Evolutionary conservation across 2,888 invertebrate genomes (phyloP).

Genomic region (Xanthia icteritia): DNA sequence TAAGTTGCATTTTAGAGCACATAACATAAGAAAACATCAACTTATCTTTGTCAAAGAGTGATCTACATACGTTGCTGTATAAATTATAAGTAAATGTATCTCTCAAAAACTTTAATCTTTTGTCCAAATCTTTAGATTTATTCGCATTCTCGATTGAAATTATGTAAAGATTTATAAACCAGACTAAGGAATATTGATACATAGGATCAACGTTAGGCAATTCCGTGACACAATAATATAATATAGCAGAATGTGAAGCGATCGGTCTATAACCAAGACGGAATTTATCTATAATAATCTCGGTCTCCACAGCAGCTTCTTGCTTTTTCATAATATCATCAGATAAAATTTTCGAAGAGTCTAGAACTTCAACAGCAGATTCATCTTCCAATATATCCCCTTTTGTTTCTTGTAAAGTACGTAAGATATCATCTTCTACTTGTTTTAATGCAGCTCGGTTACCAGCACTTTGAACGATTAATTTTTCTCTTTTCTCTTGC

Average conservation of each 20-base stretch:
- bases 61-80: constrained; percentile 95
- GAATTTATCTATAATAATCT: constrained; percentile 94
- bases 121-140: constrained; percentile 93
- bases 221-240: constrained; percentile 96
- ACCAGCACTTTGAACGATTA: constrained; percentile 94
- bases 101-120: constrained; percentile 92
- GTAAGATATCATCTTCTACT: constrained; percentile 96
- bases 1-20: constrained; percentile 93
- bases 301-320: constrained; percentile 94
- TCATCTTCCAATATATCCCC: constrained; percentile 98
- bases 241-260: constrained; percentile 94
- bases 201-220: constrained; percentile 96
- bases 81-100: constrained; percentile 95
- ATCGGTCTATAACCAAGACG: constrained; percentile 94
- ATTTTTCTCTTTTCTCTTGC: constrained; percentile 94
- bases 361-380: constrained; percentile 95
- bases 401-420: constrained; percentile 94
- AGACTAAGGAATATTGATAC: constrained; percentile 96
- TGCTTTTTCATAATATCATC: constrained; percentile 96
- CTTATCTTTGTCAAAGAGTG: constrained; percentile 96
- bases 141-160: constrained; percentile 94
- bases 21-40: constrained; percentile 95
- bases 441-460: constrained; percentile 95
- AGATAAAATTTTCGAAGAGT: constrained; percentile 95
- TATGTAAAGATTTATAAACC: constrained; percentile 96